phyloP scores from a whole-genome alignment of 2,888 invertebrate species.

The Monoplex corrugatus region DNA sequence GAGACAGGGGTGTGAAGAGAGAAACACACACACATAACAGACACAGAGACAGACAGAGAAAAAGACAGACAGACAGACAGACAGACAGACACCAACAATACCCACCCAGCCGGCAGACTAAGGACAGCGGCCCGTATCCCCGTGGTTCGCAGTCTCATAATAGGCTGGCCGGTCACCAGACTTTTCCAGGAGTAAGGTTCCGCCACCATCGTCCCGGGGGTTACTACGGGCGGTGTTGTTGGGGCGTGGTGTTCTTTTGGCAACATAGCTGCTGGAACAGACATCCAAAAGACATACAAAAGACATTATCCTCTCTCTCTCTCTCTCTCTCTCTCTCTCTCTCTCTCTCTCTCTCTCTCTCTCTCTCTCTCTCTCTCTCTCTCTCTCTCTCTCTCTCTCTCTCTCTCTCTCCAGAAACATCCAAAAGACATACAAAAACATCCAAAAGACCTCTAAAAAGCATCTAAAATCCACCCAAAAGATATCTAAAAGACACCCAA shows the following conservation, averaged over 20 bases:
- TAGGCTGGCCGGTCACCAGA: constrained; percentile 79
- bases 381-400: no score
- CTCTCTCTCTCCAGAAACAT: no score
- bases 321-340: no score
- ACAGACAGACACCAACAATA: neutral
- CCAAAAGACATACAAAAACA: no score
- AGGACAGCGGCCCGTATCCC: constrained; percentile 78
- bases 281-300: no score
- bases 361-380: no score
- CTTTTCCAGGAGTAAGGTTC: constrained; percentile 82
- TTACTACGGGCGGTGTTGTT: constrained; percentile 60
- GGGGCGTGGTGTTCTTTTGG: constrained; percentile 62
- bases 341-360: no score
- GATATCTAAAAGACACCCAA: no score
- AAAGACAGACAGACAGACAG: neutral
- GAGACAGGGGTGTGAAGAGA: no score
- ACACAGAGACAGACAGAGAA: neutral
- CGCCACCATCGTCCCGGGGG: constrained; percentile 78
- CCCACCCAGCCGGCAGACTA: constrained; percentile 79
- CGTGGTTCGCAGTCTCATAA: constrained; percentile 76
- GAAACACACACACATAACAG: neutral
- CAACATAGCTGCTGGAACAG: constrained; percentile 64
- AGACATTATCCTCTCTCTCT: no score
- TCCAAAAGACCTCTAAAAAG: no score
- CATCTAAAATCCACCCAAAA: no score